These are phyloP conservation scores for Crocuta crocuta DNA, from an alignment of 2,113 vertebrate species.

Conservation along the genomic window DNA sequence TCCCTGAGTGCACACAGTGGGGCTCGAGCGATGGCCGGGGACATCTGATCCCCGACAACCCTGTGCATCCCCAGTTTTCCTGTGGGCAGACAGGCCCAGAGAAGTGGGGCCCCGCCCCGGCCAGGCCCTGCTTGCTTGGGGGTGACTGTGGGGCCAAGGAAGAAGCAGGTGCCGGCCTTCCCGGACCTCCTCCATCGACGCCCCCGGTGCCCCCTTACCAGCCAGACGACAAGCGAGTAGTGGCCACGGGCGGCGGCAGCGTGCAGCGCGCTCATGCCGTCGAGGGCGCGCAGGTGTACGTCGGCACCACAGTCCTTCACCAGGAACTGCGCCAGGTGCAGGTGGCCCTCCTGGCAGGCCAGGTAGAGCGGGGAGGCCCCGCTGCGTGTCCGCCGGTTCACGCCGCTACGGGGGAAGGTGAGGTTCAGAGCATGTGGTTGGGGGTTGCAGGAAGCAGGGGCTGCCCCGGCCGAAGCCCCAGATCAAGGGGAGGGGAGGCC, in stretches of 20 bases:
- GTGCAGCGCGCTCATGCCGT: constrained; percentile 92
- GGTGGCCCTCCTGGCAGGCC: constrained; percentile 93
- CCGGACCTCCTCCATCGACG: rapidly evolving
- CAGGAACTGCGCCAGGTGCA: constrained; percentile 89
- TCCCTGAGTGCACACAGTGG: rapidly evolving
- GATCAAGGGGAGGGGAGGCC: background rate
- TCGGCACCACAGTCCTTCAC: constrained; percentile 88
- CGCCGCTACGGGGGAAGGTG: constrained; percentile 80
- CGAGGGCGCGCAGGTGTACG: constrained; percentile 88
- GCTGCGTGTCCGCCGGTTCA: constrained; percentile 86
- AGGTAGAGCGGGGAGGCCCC: constrained; percentile 92
- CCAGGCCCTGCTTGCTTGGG: background rate
- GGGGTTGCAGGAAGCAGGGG: rapidly evolving
- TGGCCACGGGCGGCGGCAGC: constrained; percentile 91
- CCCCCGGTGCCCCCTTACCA: constrained; percentile 82
- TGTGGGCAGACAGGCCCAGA: background rate
- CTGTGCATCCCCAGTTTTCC: rapidly evolving
- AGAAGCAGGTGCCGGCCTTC: background rate
- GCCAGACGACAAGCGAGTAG: constrained; percentile 89
- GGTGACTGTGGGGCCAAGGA: background rate
- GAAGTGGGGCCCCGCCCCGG: rapidly evolving
- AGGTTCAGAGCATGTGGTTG: background rate
- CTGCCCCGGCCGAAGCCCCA: background rate
- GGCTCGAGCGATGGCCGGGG: rapidly evolving
- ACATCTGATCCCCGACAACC: rapidly evolving